phyloP scores from a whole-genome alignment of 2,113 vertebrate genomes.

The Delphinapterus leucas region DNA sequence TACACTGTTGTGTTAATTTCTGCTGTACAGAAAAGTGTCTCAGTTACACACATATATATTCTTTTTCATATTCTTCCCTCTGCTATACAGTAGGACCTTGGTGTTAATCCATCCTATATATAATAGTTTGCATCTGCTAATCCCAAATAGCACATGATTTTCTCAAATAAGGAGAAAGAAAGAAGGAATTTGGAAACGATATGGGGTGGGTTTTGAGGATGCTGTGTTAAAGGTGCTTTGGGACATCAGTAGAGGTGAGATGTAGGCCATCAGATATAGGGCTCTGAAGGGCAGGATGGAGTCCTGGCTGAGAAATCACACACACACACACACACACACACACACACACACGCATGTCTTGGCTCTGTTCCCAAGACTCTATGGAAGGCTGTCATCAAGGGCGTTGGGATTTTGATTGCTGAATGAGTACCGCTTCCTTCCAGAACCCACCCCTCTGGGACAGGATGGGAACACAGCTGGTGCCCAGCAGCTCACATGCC shows the following conservation, averaged over 20 bases:
- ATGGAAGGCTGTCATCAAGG: not conserved
- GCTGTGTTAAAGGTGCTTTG: not conserved
- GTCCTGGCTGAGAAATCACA: not conserved
- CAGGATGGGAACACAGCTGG: fast-evolving
- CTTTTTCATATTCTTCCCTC: not conserved
- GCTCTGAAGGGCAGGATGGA: not conserved
- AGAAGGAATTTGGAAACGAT: not conserved
- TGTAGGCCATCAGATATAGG: fast-evolving
- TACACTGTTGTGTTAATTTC: not conserved
- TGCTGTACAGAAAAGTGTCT: not conserved
- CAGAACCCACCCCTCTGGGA: not conserved
- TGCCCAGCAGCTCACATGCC: fast-evolving
- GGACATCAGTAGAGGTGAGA: not conserved
- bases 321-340: not conserved
- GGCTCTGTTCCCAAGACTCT: not conserved
- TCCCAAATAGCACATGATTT: not conserved
- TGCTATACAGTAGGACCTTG: not conserved
- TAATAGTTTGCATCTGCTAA: not conserved
- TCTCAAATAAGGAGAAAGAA: not conserved
- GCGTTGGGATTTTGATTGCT: not conserved
- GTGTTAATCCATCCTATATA: not conserved
- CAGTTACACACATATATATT: no score
- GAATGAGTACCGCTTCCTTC: not conserved
- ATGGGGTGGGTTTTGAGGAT: not conserved
- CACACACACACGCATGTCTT: not conserved